Base-by-base conservation (phyloP, 2,113 vertebrate genomes). In the Cromileptes altivelis region DNA sequence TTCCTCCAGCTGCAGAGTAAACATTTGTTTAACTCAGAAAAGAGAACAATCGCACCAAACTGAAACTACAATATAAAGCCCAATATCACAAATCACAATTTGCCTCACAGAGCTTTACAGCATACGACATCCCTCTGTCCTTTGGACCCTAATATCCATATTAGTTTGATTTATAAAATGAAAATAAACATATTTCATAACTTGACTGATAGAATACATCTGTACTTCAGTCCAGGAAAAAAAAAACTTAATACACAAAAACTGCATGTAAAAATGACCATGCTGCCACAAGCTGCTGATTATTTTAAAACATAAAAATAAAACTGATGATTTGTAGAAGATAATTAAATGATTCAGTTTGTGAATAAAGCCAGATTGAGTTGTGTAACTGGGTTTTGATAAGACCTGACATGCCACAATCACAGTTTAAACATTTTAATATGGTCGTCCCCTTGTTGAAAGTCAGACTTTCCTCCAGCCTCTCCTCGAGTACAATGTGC, bases 401-500 rank as follows among this genome's bases (percentile, higher is more conserved):
- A 13, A 81, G 18, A 37, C 30, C n/a, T 69, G 11, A 70, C 15
- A 80, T 25, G 53, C 1, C 6, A 60, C 55, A 18, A 25, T 14
- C 50, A 18, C 18, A 55, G 37, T 55, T 37, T 15, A 67, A 55
- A 52, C 23, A n/a, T 50, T 52, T 53, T 33, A 45, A 37, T 27
- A 33, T 63, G 18, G 17, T n/a, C 2, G 1, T 9, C 2, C 27
- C 12, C 1, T n/a, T 74, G 53, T 17, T 78, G 21, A 56, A 30
- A 61, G 53, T 37, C 14, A 15, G n/a, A 19, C 68, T 3, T 18
- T 69, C 27, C 33, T 52, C 40, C 6, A 19, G 62, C 49, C 15
- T 62, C 2, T 18, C 63, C 56, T 14, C 17, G 1, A 61, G 63
- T 27, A 15, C 19, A 55, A 62, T 75, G 53, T 82, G 75, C 80